Evolutionary conservation across 1,140 invertebrate species (phyloP).

Genomic region (Macrostomum lignano): DNA sequence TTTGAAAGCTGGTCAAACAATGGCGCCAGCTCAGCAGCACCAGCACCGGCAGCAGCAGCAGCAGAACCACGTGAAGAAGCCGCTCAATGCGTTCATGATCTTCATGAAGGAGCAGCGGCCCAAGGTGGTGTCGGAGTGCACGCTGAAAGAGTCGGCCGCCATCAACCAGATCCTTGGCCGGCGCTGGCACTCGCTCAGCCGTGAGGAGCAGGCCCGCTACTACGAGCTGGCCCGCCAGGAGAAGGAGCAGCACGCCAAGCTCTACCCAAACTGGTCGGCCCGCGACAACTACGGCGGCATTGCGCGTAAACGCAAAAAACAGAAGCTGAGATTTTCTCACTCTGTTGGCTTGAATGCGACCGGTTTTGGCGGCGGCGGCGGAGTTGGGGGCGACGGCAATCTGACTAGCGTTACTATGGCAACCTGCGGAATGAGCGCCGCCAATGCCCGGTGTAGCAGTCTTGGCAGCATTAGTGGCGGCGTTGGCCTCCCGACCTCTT

Average conservation of each 20-base stretch:
- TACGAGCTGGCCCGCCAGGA: constrained; percentile 97
- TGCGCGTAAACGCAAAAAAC: constrained; percentile 6
- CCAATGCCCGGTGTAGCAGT: no score
- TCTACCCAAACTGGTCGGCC: constrained; percentile 94
- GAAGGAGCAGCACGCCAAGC: constrained; percentile 84
- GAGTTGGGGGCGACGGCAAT: neutral
- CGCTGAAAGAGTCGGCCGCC: constrained; percentile 84
- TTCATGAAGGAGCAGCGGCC: constrained; percentile 99
- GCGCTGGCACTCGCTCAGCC: constrained; percentile 93
- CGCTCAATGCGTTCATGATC: constrained; percentile 96
- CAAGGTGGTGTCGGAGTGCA: constrained; percentile 86
- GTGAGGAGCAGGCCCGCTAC: constrained; percentile 96
- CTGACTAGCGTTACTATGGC: no score
- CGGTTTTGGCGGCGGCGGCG: neutral
- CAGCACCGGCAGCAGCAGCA: no score
- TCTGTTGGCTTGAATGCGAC: no score
- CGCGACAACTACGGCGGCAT: constrained; percentile 75
- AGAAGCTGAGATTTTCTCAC: no score
- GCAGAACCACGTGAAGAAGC: constrained; percentile 99
- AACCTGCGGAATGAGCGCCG: no score
- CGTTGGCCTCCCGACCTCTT: no score
- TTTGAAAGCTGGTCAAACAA: no score
- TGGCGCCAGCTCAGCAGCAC: no score
- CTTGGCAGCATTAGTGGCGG: no score
- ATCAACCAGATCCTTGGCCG: constrained; percentile 96